phyloP scores from a whole-genome alignment of 2,113 vertebrate genomes.

The Seriola quinqueradiata region DNA sequence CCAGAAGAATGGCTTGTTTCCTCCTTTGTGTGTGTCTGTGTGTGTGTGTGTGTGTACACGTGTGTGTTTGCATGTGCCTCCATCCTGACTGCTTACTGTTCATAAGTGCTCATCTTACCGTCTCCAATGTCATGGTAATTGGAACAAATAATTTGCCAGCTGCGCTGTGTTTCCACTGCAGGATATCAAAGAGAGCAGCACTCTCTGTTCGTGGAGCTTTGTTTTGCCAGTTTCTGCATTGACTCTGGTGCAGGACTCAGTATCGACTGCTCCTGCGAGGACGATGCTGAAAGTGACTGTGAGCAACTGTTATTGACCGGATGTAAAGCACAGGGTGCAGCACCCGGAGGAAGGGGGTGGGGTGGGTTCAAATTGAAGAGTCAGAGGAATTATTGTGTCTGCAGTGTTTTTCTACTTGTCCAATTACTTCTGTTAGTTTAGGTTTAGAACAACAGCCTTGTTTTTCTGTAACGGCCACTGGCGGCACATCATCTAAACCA shows the following conservation, averaged over 20 bases:
- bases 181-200: conserved; percentile 8
- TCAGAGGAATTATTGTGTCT: conserved; percentile 11
- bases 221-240: conserved; percentile 3
- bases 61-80: too few species aligned
- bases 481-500: too few species aligned
- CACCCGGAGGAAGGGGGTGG: not conserved
- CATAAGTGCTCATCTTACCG: not conserved
- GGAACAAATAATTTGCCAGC: conserved; percentile 23
- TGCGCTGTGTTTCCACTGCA: not conserved
- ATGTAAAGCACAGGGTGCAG: conserved; percentile 15
- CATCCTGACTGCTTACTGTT: not conserved
- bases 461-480: not conserved
- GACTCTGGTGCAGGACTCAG: not conserved
- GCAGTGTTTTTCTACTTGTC: conserved; percentile 6
- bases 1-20: not conserved
- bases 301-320: conserved; percentile 27
- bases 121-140: conserved; percentile 18
- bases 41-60: not conserved
- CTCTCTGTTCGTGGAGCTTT: not conserved
- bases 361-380: not conserved
- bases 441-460: not conserved
- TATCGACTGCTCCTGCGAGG: not conserved
- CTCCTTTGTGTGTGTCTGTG: not conserved
- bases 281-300: not conserved
- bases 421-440: not conserved